phyloP scores from a whole-genome alignment of 1,140 invertebrate species.

The Meloidogyne chitwoodi region DNA sequence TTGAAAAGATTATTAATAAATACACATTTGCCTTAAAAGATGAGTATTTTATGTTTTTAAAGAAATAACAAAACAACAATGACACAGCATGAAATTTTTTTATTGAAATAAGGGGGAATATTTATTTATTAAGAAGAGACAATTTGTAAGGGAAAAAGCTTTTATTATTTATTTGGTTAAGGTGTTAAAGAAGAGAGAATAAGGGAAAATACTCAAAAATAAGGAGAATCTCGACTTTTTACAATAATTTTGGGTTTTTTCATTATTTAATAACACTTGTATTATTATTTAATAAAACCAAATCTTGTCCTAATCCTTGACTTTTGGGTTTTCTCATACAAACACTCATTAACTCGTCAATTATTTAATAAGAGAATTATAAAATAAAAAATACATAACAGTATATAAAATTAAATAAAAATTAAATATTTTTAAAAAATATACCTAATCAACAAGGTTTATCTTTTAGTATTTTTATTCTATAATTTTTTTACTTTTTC shows the following conservation, averaged over 20 bases:
- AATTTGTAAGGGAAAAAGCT: background rate
- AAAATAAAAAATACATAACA: background rate
- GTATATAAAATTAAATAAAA: no score
- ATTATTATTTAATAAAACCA: background rate
- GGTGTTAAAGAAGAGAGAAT: background rate
- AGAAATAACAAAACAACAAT: background rate
- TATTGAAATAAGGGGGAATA: background rate
- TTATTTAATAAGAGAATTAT: background rate
- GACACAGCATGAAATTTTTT: background rate
- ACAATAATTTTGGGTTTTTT: background rate
- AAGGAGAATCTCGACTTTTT: no score
- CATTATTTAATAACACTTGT: background rate
- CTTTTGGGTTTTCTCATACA: background rate
- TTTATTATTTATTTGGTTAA: background rate
- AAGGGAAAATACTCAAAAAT: background rate
- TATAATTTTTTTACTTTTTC: no score
- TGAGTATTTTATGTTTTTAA: no score
- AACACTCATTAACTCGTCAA: background rate
- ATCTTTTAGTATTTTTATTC: no score
- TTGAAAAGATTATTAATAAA: background rate
- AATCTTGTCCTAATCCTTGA: background rate
- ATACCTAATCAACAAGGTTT: no score
- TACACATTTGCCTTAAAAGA: background rate
- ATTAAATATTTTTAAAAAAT: no score
- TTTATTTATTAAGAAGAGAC: background rate